These are phyloP conservation scores for Delichon dasypus DNA, from an alignment of 2,797 vertebrate genomes.

Conservation along the genomic window DNA sequence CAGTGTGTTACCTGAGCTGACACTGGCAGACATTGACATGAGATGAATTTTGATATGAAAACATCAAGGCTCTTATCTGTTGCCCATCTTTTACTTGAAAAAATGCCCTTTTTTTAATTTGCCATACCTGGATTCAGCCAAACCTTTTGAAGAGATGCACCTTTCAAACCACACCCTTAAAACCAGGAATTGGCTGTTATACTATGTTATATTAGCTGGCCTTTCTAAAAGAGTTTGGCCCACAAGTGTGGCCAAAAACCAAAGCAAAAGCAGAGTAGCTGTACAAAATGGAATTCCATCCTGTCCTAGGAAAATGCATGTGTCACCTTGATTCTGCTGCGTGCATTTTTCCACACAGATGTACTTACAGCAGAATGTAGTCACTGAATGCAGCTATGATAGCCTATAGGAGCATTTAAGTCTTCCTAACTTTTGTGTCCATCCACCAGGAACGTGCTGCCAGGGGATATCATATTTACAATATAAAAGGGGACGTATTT, in stretches of 20 bases:
- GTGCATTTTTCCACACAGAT: not conserved
- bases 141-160: not conserved
- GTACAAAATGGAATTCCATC: not conserved
- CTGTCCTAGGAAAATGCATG: not conserved
- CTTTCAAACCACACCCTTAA: not conserved
- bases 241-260: not conserved
- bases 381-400: conserved; percentile 29
- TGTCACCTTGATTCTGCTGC: not conserved
- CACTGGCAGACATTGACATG: not conserved
- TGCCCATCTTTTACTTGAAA: not conserved
- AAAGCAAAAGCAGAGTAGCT: not conserved
- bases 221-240: not conserved
- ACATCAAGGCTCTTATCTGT: not conserved
- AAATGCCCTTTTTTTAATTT: not conserved
- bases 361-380: not conserved
- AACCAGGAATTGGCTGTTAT: not conserved
- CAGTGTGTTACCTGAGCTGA: not conserved
- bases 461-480: conserved; percentile 83
- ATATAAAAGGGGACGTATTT: conserved; percentile 75
- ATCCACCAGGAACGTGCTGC: conserved; percentile 66
- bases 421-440: conserved; percentile 55
- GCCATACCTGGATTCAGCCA: not conserved
- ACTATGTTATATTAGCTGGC: not conserved
- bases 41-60: not conserved
- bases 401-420: conserved; percentile 43